Evolutionary conservation across 2,888 invertebrate genomes (phyloP).

Genomic region (Leptura quadrifasciata): DNA sequence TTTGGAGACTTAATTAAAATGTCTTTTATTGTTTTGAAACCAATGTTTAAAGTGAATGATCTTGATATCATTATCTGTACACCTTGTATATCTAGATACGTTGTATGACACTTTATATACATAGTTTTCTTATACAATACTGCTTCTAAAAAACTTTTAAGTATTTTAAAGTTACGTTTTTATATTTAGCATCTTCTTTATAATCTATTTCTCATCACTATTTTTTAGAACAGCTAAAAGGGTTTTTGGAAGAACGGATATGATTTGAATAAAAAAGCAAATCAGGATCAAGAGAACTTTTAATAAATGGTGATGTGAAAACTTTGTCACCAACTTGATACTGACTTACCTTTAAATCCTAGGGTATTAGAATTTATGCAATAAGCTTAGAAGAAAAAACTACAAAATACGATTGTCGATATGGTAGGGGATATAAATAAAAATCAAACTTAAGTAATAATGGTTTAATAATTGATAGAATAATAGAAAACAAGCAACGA

Average conservation of each 20-base stretch:
- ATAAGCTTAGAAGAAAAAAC: conserved; percentile 30
- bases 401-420: conserved; percentile 53
- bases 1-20: no score
- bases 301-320: background rate
- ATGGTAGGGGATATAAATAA: conserved; percentile 40
- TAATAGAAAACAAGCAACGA: conserved; percentile 49
- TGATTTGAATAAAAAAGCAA: conserved; percentile 36
- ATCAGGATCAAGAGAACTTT: conserved; percentile 12
- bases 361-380: conserved; percentile 5
- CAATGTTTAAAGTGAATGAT: background rate
- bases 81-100: conserved; percentile 6
- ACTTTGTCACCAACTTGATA: background rate
- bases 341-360: conserved; percentile 13
- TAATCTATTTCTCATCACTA: conserved; percentile 15
- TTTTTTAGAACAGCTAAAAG: conserved; percentile 24
- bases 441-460: conserved; percentile 39
- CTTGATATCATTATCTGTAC: background rate
- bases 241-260: conserved; percentile 55
- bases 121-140: conserved; percentile 22
- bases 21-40: background rate
- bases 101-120: conserved; percentile 15
- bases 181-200: conserved; percentile 25
- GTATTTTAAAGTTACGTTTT: background rate
- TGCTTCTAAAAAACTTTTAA: conserved; percentile 12
- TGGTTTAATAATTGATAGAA: conserved; percentile 42